Evolutionary conservation across 2,113 vertebrate species (phyloP).

Genomic region (Cottus gobio): DNA sequence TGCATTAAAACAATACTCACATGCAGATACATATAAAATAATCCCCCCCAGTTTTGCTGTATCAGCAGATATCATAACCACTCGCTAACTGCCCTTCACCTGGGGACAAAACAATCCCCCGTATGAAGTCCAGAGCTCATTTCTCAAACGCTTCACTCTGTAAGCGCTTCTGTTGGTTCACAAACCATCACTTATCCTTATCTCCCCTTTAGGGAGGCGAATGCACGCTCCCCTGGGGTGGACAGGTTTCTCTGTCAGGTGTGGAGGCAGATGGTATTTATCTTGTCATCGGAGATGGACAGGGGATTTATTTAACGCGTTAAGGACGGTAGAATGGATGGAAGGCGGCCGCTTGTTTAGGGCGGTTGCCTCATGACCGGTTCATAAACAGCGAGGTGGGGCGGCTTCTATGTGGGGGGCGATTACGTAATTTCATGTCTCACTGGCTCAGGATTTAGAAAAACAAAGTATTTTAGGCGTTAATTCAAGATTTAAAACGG

Average conservation of each 20-base stretch:
- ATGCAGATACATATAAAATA: constrained; percentile 36
- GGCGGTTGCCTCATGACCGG: constrained; percentile 7
- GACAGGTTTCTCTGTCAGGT: constrained; percentile 61
- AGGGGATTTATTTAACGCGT: constrained; percentile 64
- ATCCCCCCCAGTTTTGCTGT: constrained; percentile 34
- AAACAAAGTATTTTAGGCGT: not conserved
- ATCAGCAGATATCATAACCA: constrained; percentile 45
- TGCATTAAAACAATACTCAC: constrained; percentile 41
- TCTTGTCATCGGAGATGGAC: constrained; percentile 70
- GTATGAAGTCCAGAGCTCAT: constrained; percentile 24
- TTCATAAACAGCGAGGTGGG: constrained; percentile 45
- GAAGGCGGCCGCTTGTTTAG: constrained; percentile 24
- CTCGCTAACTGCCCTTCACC: constrained; percentile 35
- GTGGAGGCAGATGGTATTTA: constrained; percentile 54
- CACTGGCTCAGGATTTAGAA: constrained; percentile 11
- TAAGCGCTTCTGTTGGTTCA: constrained; percentile 36
- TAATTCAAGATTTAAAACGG: not conserved
- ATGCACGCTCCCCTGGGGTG: constrained; percentile 31
- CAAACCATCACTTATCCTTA: constrained; percentile 65
- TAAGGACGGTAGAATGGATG: constrained; percentile 46
- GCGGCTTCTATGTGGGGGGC: not conserved
- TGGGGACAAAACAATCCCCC: constrained; percentile 9
- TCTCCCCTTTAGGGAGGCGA: constrained; percentile 40
- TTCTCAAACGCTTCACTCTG: constrained; percentile 26
- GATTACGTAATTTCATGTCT: constrained; percentile 45